These are phyloP conservation scores for Perodicticus potto DNA, from an alignment of 2,797 vertebrate species.

Conservation along the genomic window DNA sequence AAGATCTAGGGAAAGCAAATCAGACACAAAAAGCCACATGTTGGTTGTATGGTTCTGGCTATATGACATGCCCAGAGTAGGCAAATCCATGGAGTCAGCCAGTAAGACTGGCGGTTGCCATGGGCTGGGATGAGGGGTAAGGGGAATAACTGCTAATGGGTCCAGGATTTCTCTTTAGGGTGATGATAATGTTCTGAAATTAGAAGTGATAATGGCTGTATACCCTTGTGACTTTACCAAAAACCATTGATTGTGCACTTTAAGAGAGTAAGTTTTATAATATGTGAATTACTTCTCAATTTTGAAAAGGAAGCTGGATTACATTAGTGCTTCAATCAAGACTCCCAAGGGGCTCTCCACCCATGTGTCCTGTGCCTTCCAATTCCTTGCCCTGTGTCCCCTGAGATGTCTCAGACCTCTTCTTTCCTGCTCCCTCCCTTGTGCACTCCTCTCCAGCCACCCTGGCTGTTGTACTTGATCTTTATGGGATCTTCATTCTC, in stretches of 20 bases:
- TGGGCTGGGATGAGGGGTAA: background rate
- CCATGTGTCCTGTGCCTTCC: background rate
- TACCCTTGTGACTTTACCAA: background rate
- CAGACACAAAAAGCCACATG: background rate
- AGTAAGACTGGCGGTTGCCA: background rate
- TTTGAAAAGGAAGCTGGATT: background rate
- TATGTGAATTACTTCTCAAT: slow-evolving; percentile 40
- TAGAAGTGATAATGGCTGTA: background rate
- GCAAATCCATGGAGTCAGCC: background rate
- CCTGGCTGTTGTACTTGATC: background rate
- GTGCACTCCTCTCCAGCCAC: background rate
- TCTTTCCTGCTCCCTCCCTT: background rate
- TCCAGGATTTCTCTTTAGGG: background rate
- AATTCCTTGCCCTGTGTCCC: background rate
- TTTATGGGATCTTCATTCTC: background rate
- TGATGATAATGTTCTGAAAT: slow-evolving; percentile 39
- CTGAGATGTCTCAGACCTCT: background rate
- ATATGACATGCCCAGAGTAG: background rate
- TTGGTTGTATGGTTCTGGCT: background rate
- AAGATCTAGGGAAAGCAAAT: background rate
- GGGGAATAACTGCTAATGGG: background rate
- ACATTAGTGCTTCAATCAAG: background rate
- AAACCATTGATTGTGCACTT: background rate
- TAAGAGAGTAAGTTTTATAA: slow-evolving; percentile 3
- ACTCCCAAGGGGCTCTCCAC: background rate